phyloP scores from a whole-genome alignment of 2,888 invertebrate genomes.

The Xestoiulus laeticollis region DNA sequence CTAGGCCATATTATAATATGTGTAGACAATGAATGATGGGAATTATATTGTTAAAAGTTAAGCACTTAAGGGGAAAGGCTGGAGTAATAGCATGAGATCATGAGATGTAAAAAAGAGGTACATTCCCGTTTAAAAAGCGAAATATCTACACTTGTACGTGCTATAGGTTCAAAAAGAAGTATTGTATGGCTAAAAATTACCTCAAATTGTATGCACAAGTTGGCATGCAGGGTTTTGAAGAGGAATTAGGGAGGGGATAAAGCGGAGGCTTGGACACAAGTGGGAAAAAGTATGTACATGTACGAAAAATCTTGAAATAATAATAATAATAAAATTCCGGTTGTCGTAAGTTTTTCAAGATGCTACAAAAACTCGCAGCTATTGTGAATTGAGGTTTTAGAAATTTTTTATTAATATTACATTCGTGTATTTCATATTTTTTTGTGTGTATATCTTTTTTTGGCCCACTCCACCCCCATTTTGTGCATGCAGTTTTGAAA shows the following conservation, averaged over 20 bases:
- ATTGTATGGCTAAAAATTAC: neutral
- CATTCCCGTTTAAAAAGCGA: too few species aligned
- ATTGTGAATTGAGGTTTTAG: constrained; percentile 6
- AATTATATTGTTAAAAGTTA: constrained; percentile 19
- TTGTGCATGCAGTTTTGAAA: neutral
- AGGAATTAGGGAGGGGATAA: neutral
- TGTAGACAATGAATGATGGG: neutral
- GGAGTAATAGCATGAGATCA: neutral
- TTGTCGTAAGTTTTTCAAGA: neutral
- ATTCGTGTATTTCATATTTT: neutral
- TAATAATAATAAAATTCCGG: constrained; percentile 2
- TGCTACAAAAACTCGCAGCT: neutral
- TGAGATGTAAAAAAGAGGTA: too few species aligned
- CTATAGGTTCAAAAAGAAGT: neutral
- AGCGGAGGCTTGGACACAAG: neutral
- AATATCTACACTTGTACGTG: neutral
- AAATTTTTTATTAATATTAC: neutral
- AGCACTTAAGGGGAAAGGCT: neutral
- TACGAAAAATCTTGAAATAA: neutral
- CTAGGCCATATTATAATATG: neutral
- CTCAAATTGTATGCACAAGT: neutral
- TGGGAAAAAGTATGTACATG: neutral
- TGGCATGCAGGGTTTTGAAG: neutral
- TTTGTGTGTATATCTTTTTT: neutral
- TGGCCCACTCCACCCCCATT: constrained; percentile 26